Percentiles rank a stretch among this genome's conserved stretches.
phyloP scores from a whole-genome alignment of 2,888 invertebrate genomes.

The Mythimna impura region DNA sequence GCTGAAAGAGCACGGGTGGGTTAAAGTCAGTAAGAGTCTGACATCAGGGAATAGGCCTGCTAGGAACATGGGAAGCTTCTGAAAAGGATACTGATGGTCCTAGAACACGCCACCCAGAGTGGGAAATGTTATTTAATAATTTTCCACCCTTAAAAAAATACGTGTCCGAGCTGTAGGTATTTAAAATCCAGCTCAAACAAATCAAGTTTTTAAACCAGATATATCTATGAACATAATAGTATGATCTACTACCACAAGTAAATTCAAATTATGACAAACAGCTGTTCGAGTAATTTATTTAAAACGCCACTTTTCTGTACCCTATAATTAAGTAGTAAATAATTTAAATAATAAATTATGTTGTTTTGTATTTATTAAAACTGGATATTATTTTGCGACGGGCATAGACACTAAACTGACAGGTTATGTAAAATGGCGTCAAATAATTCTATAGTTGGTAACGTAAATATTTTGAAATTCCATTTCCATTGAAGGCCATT shows the following conservation, averaged over 20 bases:
- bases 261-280: conserved; percentile 20
- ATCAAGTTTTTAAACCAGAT: neutral
- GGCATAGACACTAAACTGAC: neutral
- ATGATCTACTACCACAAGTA: neutral
- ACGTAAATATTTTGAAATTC: neutral
- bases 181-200: neutral
- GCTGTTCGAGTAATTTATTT: conserved; percentile 29
- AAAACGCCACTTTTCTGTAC: conserved; percentile 7
- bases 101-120: too few relatives aligned
- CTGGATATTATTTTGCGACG: neutral
- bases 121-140: too few relatives aligned
- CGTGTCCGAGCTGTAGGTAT: neutral
- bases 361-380: conserved; percentile 10
- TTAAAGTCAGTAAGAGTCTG: too few relatives aligned
- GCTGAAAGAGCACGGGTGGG: too few relatives aligned
- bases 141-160: too few relatives aligned
- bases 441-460: conserved; percentile 1
- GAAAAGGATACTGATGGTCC: too few relatives aligned
- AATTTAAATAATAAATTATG: conserved; percentile 4
- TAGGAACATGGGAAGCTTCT: too few relatives aligned
- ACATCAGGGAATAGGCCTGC: too few relatives aligned
- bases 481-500: too few relatives aligned
- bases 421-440: neutral
- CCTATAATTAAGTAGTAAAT: conserved; percentile 39
- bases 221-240: conserved; percentile 14